Conservation (phyloP, 1,140 invertebrate genomes). For the Nasonia giraulti region DNA sequence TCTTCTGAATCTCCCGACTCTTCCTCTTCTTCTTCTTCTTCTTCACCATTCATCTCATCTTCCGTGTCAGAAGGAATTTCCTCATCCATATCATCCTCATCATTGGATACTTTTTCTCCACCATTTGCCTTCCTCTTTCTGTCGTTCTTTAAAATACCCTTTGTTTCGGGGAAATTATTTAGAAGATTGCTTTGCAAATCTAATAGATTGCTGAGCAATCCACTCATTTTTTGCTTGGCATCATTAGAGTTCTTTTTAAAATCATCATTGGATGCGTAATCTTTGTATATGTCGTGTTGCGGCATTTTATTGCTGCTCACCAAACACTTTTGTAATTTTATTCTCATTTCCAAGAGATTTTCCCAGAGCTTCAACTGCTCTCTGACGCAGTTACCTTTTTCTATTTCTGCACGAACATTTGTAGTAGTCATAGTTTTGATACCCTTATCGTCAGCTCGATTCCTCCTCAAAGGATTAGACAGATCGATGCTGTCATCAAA, state of each 20-base stretch:
- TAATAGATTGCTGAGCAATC: slow-evolving; percentile 80
- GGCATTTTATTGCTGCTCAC: slow-evolving; percentile 86
- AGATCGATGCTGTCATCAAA: slow-evolving; percentile 59
- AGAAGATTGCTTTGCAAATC: slow-evolving; percentile 77
- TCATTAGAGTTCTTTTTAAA: slow-evolving; percentile 75
- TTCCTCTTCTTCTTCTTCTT: slow-evolving; percentile 69
- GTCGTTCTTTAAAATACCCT: slow-evolving; percentile 64
- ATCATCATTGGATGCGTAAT: slow-evolving; percentile 73
- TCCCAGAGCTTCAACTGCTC: slow-evolving; percentile 89
- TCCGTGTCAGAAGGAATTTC: slow-evolving; percentile 74
- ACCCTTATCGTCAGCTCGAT: slow-evolving; percentile 68
- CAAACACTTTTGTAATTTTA: slow-evolving; percentile 88
- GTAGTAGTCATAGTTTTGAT: slow-evolving; percentile 76
- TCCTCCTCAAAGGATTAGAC: slow-evolving; percentile 47
- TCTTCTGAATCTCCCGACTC: slow-evolving; percentile 65
- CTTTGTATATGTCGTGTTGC: slow-evolving; percentile 75
- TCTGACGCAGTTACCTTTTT: slow-evolving; percentile 85
- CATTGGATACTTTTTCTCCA: slow-evolving; percentile 53
- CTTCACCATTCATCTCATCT: slow-evolving; percentile 65
- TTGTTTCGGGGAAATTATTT: slow-evolving; percentile 81
- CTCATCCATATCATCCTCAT: slow-evolving; percentile 67
- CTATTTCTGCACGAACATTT: slow-evolving; percentile 79
- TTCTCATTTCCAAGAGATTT: slow-evolving; percentile 86
- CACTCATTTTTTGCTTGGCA: slow-evolving; percentile 75
- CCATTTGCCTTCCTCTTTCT: slow-evolving; percentile 57